Conservation (phyloP, 2,797 vertebrate species). For the Myotis myotis region DNA sequence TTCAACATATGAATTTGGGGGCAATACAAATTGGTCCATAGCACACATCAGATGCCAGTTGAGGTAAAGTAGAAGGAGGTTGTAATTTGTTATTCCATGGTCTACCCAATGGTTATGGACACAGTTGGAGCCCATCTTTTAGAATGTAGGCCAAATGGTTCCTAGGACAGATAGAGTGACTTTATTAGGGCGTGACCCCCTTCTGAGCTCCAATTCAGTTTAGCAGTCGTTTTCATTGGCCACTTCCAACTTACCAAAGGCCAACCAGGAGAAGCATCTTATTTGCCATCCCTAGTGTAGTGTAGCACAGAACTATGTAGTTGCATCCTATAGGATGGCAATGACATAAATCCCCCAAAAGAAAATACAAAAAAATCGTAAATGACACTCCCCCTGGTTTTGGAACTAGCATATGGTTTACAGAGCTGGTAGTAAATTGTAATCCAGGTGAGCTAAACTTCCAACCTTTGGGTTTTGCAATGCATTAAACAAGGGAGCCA, state of each 20-base stretch:
- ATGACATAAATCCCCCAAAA: neutral
- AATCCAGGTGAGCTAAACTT: neutral
- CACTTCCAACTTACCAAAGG: neutral
- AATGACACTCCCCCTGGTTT: neutral
- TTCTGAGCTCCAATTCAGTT: neutral
- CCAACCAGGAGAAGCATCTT: neutral
- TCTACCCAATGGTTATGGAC: neutral
- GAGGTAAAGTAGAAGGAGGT: neutral
- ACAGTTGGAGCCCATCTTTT: neutral
- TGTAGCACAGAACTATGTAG: neutral
- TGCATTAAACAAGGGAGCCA: neutral
- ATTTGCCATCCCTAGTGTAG: neutral
- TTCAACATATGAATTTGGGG: too few species aligned
- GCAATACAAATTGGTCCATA: too few species aligned
- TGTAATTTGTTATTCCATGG: neutral
- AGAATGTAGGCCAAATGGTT: neutral
- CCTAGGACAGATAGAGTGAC: too few species aligned
- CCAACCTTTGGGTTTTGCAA: neutral
- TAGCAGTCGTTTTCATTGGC: fast-evolving
- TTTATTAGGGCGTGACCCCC: too few species aligned
- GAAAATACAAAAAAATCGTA: neutral
- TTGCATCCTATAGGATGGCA: neutral
- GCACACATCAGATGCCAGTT: neutral
- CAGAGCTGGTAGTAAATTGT: neutral
- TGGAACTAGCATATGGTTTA: neutral